Evolutionary conservation across 1,140 invertebrate genomes (phyloP).

Genomic region (Panagrolaimus sp.): DNA sequence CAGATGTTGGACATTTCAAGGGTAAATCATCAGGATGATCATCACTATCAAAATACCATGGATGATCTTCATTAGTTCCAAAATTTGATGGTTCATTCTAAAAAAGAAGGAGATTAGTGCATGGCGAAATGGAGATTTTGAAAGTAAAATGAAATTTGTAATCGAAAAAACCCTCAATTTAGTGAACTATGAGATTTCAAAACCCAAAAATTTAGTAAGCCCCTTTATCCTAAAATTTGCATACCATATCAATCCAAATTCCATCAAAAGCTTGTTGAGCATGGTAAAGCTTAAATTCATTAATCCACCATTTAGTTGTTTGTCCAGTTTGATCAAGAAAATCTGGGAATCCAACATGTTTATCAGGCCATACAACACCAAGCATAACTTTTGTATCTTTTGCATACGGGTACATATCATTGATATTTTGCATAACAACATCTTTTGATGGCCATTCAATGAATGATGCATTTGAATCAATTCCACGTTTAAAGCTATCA

Average conservation of each 20-base stretch:
- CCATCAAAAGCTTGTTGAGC: constrained; percentile 23
- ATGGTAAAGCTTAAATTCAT: constrained; percentile 23
- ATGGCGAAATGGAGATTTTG: too few species aligned
- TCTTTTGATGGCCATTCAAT: constrained; percentile 35
- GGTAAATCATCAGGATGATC: constrained; percentile 27
- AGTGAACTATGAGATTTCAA: too few species aligned
- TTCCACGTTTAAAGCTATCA: constrained; percentile 21
- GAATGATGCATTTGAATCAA: constrained; percentile 24
- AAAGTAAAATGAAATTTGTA: too few species aligned
- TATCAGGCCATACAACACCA: constrained; percentile 57
- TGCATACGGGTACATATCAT: constrained; percentile 36
- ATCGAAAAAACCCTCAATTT: too few species aligned
- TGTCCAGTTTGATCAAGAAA: constrained; percentile 45
- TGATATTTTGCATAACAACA: constrained; percentile 27
- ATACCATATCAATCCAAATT: constrained; percentile 27
- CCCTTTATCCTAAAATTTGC: too few species aligned
- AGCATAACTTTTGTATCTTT: constrained; percentile 39
- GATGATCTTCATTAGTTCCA: constrained; percentile 24
- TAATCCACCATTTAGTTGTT: constrained; percentile 28
- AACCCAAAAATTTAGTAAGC: too few species aligned
- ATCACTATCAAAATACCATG: constrained; percentile 35
- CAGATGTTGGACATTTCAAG: constrained; percentile 3
- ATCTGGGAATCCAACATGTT: constrained; percentile 54
- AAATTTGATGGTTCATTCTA: constrained; percentile 7
- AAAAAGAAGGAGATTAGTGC: neutral